Evolutionary conservation across 2,888 invertebrate genomes (phyloP), one percentile per base, ranked within the genome.

Genomic region (Drosophila paracracens): DNA sequence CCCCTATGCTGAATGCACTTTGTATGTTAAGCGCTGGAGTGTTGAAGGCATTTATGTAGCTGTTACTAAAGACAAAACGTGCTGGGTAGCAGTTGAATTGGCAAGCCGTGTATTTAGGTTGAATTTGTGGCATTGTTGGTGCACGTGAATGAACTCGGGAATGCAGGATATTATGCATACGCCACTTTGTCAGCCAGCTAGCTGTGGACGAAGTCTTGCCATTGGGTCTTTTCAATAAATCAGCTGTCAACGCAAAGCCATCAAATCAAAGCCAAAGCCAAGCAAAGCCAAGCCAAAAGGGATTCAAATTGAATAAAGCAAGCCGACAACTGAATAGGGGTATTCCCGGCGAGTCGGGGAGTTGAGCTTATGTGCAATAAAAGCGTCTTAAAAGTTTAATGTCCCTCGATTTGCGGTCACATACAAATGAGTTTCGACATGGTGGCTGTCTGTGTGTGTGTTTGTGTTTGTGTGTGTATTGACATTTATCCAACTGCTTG

Each of bases 311-410:
- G 82, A 79, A 89, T 74, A 70, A 82, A 60, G 36, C 33, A 36
- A 29, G 13, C n/a, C 40, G 76, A 46, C 66, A 66, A 31, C 57
- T 74, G 51, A 43, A 57, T 60, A 70, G 60, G 35, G 31, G 7
- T 59, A 50, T 64, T 68, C 62, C 57, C 71, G 54, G 38, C 33
- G 36, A 54, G 66, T 56, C 50, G 11, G 25, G 50, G 63, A 57
- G 68, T 70, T 56, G 38, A 67, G 71, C 58, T 70, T 58, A 73
- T 76, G 76, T 81, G 89, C 81, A 89, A 82, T 87, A 89, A 85
- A 87, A 89, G 88, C 81, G 76, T 85, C 88, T 89, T 89, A 81
- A 87, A 89, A 87, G 86, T 87, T 85, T 88, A 87, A 89, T 88
- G 86, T 79, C 70, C 74, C 72, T 76, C 70, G 76, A 81, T 82